Evolutionary conservation across 2,113 vertebrate genomes (phyloP).

Genomic region (Suncus etruscus): DNA sequence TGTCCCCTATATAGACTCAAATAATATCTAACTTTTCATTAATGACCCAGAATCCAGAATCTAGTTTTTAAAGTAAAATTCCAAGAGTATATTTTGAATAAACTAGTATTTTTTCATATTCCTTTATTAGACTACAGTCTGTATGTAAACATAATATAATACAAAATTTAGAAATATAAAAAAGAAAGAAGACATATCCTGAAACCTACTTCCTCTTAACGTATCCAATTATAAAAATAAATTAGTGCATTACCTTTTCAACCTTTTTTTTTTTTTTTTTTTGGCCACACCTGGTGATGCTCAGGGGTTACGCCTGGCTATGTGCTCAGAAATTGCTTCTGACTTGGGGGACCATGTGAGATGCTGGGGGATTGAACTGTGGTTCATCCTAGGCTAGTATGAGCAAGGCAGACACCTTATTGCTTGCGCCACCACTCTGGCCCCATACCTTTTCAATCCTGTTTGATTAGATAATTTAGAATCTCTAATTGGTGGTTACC

Average conservation of each 20-base stretch:
- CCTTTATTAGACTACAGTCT: neutral
- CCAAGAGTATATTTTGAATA: neutral
- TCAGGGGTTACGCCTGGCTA: no score
- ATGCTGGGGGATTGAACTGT: no score
- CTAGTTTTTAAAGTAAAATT: constrained; percentile 29
- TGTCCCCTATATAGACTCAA: neutral
- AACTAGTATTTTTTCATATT: neutral
- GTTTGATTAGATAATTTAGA: neutral
- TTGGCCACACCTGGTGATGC: no score
- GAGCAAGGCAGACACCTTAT: no score
- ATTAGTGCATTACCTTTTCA: neutral
- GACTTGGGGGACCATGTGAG: no score
- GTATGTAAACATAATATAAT: neutral
- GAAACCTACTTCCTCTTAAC: neutral
- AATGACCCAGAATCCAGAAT: neutral
- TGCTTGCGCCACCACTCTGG: no score
- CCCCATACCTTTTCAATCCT: no score
- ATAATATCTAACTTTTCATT: neutral
- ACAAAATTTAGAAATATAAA: neutral
- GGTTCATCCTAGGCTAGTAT: no score
- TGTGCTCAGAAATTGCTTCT: no score
- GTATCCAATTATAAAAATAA: neutral
- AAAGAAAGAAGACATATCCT: neutral
- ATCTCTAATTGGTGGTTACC: neutral
- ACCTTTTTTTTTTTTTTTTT: neutral